Evolutionary conservation across 2,888 invertebrate genomes (phyloP), one percentile per base, ranked within the genome.

Genomic region (Synanthedon andrenaeformis): DNA sequence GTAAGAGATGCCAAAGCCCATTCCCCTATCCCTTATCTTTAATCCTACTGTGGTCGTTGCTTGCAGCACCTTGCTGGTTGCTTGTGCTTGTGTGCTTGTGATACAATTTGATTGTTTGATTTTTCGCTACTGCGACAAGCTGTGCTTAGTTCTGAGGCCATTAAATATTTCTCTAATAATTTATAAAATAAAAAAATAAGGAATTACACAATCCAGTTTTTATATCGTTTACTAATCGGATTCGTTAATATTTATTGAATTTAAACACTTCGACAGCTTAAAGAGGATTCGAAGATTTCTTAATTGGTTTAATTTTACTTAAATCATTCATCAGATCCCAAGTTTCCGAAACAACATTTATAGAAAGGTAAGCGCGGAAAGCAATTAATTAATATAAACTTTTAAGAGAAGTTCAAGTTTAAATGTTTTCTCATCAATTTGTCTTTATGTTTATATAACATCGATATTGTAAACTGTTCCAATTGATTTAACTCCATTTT

Each of bases 251-350:
- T 45, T 23, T 49, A 42, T 11, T 35, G 28, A 13, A 13, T 28
- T 51, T 55, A 55, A 57, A 56, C 60, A 65, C 63, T 71, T 77
- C 70, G 68, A 70, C 70, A 74, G 67, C 66, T 74, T 69, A 62
- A 68, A 72, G 69, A 62, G 65, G 64, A 69, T 69, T 66, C 56
- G 59, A 57, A 66, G 68, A 70, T 70, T 67, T 59, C 56, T 57
- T 72, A 73, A 74, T 74, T 73, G 74, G 69, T 75, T 78, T 70
- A 73, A 74, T 74, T 78, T 70, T 75, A 75, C 67, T 75, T 68
- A 66, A 75, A 70, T 70, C 70, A 72, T 76, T 75, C 70, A 75
- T 72, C 70, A 74, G 65, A 70, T 69, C 62, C 60, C 59, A 62
- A 68, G 58, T 49, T 62, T 62, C 65, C 59, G 59, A 67, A 70